These are phyloP conservation scores for Zaprionus ghesquierei DNA, from an alignment of 1,140 invertebrate genomes.

Conservation along the genomic window DNA sequence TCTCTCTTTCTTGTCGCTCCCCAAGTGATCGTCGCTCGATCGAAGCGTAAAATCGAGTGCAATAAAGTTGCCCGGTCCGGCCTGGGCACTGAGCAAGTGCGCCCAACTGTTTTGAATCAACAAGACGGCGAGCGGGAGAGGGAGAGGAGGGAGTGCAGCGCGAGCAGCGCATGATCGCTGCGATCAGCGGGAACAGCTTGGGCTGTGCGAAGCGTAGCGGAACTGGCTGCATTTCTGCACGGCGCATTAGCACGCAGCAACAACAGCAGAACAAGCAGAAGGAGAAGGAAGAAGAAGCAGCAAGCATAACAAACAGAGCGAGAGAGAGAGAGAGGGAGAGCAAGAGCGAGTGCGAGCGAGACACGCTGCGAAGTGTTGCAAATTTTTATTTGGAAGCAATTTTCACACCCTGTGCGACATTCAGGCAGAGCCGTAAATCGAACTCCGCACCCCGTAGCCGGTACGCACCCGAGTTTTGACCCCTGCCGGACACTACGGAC, in stretches of 20 bases:
- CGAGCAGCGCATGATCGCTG: slow-evolving; percentile 66
- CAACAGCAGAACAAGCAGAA: slow-evolving; percentile 24
- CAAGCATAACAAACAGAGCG: slow-evolving; percentile 44
- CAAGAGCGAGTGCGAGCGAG: neutral
- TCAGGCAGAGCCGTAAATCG: slow-evolving; percentile 19
- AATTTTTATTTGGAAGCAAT: slow-evolving; percentile 82
- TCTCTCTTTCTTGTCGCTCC: neutral
- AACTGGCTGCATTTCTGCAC: slow-evolving; percentile 63
- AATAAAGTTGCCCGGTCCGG: slow-evolving; percentile 50
- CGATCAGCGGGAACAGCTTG: slow-evolving; percentile 42
- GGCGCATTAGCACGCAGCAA: slow-evolving; percentile 53
- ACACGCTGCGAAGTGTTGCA: slow-evolving; percentile 58
- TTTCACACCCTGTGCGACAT: slow-evolving; percentile 71
- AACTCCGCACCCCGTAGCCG: slow-evolving; percentile 9
- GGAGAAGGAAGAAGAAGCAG: neutral
- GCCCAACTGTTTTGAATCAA: slow-evolving; percentile 50
- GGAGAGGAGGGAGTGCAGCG: slow-evolving; percentile 28
- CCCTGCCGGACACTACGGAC: slow-evolving; percentile 32
- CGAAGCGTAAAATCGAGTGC: slow-evolving; percentile 74
- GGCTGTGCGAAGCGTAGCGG: slow-evolving; percentile 46
- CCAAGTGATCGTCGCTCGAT: slow-evolving; percentile 25
- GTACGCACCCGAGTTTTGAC: slow-evolving; percentile 19
- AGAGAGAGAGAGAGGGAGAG: neutral
- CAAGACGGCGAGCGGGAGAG: slow-evolving; percentile 1
- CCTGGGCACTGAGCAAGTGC: slow-evolving; percentile 61